Conservation (phyloP, 2,888 invertebrate species). For the Acleris laterana region DNA sequence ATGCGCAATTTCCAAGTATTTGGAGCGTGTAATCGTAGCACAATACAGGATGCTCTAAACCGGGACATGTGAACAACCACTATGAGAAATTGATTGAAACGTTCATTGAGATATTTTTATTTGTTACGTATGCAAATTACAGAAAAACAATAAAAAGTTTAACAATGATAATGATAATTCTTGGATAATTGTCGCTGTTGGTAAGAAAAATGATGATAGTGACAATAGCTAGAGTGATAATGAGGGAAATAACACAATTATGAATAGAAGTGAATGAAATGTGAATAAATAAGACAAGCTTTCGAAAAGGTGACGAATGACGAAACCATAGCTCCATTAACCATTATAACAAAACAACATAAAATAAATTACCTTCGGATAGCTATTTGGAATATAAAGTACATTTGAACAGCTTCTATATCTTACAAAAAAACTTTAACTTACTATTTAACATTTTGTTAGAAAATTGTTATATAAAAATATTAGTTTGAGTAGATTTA, state of each 20-base stretch:
- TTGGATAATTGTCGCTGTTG: constrained; percentile 18
- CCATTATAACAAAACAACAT: too few species aligned
- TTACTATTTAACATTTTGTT: too few species aligned
- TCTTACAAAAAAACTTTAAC: too few species aligned
- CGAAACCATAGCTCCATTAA: too few species aligned
- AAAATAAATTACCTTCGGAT: too few species aligned
- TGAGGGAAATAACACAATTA: neutral
- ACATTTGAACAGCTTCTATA: neutral
- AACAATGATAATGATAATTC: constrained; percentile 24
- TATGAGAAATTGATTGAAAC: constrained; percentile 29
- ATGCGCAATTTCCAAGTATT: constrained; percentile 43
- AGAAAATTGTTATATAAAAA: too few species aligned
- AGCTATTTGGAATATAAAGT: neutral
- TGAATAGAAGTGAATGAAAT: constrained; percentile 18
- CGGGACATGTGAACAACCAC: constrained; percentile 51
- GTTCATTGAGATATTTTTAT: constrained; percentile 14
- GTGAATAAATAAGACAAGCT: neutral
- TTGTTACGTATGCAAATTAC: constrained; percentile 23
- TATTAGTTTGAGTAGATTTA: too few species aligned
- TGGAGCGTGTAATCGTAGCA: constrained; percentile 42
- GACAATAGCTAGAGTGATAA: neutral
- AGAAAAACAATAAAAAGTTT: constrained; percentile 7
- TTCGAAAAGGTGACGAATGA: neutral
- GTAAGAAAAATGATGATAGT: constrained; percentile 23
- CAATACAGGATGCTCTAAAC: constrained; percentile 56